A percentile compares a stretch with the other conserved stretches of the same genome.
Evolutionary conservation across 2,113 vertebrate genomes (phyloP).

Genomic region (Esox niger): DNA sequence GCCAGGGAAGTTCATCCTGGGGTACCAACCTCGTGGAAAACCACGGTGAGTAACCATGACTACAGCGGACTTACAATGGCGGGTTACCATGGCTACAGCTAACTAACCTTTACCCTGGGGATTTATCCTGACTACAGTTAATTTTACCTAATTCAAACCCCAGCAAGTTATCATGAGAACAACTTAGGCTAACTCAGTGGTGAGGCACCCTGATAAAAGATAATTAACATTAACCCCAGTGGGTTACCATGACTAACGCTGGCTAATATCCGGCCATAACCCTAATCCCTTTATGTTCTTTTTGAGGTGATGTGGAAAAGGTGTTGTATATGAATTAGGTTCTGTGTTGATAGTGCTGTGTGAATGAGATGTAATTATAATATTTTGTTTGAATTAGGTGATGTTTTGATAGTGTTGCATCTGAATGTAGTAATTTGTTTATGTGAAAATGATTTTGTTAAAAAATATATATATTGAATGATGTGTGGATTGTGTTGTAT

Average conservation of each 20-base stretch:
- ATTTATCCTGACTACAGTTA: neutral
- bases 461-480: too few species aligned
- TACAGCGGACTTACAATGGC: too few species aligned
- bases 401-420: neutral
- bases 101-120: conserved; percentile 65
- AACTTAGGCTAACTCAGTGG: too few species aligned
- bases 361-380: too few species aligned
- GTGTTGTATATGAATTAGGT: too few species aligned
- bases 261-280: conserved; percentile 28
- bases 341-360: too few species aligned
- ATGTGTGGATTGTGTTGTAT: neutral
- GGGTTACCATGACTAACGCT: neutral
- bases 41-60: conserved; percentile 69
- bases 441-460: too few species aligned
- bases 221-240: neutral
- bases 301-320: neutral
- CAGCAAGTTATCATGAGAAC: too few species aligned
- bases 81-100: neutral
- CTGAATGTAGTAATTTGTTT: too few species aligned
- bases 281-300: neutral
- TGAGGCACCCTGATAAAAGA: too few species aligned
- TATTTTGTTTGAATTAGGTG: neutral
- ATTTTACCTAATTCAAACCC: too few species aligned
- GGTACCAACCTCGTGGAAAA: conserved; percentile 84
- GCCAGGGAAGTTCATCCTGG: conserved; percentile 87